Evolutionary conservation across 2,797 vertebrate species (phyloP).

Genomic region (Labroides dimidiatus): DNA sequence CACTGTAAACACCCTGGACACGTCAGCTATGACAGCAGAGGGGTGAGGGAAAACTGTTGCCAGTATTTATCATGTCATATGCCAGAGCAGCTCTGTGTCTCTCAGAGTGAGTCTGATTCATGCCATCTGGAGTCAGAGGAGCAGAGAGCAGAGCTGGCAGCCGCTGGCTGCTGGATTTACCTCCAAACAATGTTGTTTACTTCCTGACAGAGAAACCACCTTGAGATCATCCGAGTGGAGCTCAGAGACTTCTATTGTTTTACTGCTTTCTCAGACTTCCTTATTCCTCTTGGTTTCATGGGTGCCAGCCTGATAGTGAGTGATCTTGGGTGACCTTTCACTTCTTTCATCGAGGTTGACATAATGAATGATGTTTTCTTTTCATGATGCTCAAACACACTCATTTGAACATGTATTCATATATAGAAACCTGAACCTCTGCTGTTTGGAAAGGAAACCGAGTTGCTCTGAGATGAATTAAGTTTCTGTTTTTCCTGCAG

Average conservation of each 20-base stretch:
- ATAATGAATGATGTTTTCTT: not conserved
- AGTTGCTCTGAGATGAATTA: not conserved
- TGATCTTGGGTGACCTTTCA: slow-evolving; percentile 26
- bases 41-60: slow-evolving; percentile 44
- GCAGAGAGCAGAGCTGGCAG: slow-evolving; percentile 32
- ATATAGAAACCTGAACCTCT: not conserved
- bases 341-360: slow-evolving; percentile 4
- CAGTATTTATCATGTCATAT: slow-evolving; percentile 60
- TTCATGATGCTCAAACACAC: slow-evolving; percentile 14
- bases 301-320: not conserved
- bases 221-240: not conserved
- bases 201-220: not conserved
- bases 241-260: slow-evolving; percentile 10
- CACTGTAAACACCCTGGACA: slow-evolving; percentile 29
- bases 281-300: slow-evolving; percentile 1
- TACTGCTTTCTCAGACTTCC: not conserved
- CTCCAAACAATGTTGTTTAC: slow-evolving; percentile 9
- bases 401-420: not conserved
- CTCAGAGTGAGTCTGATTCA: slow-evolving; percentile 41
- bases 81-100: slow-evolving; percentile 41
- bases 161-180: slow-evolving; percentile 9
- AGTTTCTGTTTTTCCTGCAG: not conserved
- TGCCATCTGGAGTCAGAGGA: slow-evolving; percentile 50
- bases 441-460: slow-evolving; percentile 10
- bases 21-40: slow-evolving; percentile 44